Conservation (phyloP, 64 coral and sea anemone species). For the Cladopsammia gracilis region DNA sequence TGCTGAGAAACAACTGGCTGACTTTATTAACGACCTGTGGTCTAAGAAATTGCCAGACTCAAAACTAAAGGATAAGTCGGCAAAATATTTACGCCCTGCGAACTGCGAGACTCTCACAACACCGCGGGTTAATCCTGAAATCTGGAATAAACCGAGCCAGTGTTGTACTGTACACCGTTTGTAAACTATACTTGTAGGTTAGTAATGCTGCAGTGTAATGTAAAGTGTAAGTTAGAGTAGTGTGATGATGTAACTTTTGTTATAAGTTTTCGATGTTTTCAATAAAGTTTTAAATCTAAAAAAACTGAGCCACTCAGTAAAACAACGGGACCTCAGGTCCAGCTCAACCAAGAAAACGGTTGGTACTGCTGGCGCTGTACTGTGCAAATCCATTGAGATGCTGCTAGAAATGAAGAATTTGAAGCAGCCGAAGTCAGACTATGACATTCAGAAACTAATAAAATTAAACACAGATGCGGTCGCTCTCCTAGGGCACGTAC, state of each 20-base stretch:
- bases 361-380: not conserved
- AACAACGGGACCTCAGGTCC: constrained; percentile 34
- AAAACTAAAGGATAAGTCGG: constrained; percentile 36
- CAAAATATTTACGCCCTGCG: constrained; percentile 45
- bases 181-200: too few species aligned
- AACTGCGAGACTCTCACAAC: constrained; percentile 53
- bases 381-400: constrained; percentile 31
- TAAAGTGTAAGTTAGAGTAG: too few species aligned
- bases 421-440: constrained; percentile 3
- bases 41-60: constrained; percentile 20
- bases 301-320: constrained; percentile 30
- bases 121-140: constrained; percentile 10
- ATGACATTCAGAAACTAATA: constrained; percentile 27
- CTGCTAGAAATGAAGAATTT: constrained; percentile 22
- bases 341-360: constrained; percentile 29
- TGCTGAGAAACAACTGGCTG: not conserved
- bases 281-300: too few species aligned
- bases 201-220: too few species aligned
- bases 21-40: constrained; percentile 21
- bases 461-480: constrained; percentile 29
- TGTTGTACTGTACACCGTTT: too few species aligned
- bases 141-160: constrained; percentile 48
- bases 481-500: constrained; percentile 34
- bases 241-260: too few species aligned
- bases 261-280: too few species aligned